Conservation (phyloP, 2,888 invertebrate species). For the Megalurothrips usitatus region DNA sequence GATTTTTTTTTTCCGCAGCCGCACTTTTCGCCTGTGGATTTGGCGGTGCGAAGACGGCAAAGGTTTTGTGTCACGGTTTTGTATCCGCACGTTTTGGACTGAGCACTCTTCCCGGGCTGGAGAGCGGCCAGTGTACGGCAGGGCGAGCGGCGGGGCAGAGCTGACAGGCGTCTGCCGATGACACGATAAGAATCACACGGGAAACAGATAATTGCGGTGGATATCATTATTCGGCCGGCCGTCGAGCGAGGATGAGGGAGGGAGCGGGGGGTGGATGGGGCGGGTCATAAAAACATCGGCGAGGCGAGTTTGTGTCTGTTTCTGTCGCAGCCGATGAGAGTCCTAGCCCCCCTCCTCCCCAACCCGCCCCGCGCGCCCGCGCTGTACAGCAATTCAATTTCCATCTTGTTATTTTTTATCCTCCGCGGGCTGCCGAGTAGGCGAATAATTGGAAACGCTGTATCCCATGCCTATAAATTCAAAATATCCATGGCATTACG, state of each 20-base stretch:
- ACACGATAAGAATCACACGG: not conserved
- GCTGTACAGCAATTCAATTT: conserved; percentile 3
- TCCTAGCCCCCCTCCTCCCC: not conserved
- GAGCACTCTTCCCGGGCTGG: too few species aligned
- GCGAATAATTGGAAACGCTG: not conserved
- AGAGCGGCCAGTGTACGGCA: too few species aligned
- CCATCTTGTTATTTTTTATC: not conserved
- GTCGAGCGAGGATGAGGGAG: too few species aligned
- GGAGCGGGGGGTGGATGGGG: too few species aligned
- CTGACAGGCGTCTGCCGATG: not conserved
- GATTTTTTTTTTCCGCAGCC: too few species aligned
- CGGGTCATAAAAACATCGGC: too few species aligned
- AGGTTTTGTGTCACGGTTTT: too few species aligned
- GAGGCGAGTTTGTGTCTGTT: not conserved
- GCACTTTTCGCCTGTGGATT: too few species aligned
- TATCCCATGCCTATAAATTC: not conserved
- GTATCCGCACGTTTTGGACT: too few species aligned
- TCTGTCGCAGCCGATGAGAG: not conserved
- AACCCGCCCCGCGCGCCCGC: not conserved
- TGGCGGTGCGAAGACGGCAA: too few species aligned
- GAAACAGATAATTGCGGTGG: not conserved
- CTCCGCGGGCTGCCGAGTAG: not conserved
- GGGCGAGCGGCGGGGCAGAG: not conserved
- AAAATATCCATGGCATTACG: not conserved
- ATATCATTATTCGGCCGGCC: not conserved